Conservation (phyloP, 1,140 invertebrate species). For the Drosophila malerkotliana region DNA sequence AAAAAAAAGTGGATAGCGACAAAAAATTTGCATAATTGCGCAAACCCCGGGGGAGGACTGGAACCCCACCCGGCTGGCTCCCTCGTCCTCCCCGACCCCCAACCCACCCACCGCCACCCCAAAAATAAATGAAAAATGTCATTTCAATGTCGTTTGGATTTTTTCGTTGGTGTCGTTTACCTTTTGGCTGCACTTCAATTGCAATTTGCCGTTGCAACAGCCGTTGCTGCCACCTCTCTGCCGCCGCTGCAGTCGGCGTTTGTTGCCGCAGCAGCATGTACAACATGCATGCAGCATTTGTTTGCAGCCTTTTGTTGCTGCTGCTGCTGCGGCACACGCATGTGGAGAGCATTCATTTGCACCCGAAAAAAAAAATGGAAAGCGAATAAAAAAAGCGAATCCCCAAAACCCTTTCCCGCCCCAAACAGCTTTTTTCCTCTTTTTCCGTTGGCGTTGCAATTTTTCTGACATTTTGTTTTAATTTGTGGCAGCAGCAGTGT, state of each 20-base stretch:
- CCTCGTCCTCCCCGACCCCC: slow-evolving; percentile 2
- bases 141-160: slow-evolving; percentile 79
- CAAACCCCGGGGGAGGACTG: slow-evolving; percentile 10
- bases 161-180: slow-evolving; percentile 80
- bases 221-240: slow-evolving; percentile 23
- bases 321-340: slow-evolving; percentile 62
- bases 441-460: slow-evolving; percentile 60
- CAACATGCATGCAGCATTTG: slow-evolving; percentile 52
- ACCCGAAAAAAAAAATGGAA: slow-evolving; percentile 38
- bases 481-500: slow-evolving; percentile 69
- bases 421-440: slow-evolving; percentile 31
- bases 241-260: slow-evolving; percentile 7
- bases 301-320: slow-evolving; percentile 12
- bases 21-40: slow-evolving; percentile 69
- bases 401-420: slow-evolving; percentile 36
- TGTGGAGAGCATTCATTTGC: slow-evolving; percentile 75
- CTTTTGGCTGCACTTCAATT: slow-evolving; percentile 81
- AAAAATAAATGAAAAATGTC: slow-evolving; percentile 80
- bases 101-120: neutral
- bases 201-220: slow-evolving; percentile 75
- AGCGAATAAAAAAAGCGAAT: slow-evolving; percentile 24
- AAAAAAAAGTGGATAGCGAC: slow-evolving; percentile 25
- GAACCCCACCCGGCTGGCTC: neutral
- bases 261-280: slow-evolving; percentile 30
- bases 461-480: slow-evolving; percentile 83